Base-by-base conservation (phyloP, 2,113 vertebrate species). In the Solea senegalensis region DNA sequence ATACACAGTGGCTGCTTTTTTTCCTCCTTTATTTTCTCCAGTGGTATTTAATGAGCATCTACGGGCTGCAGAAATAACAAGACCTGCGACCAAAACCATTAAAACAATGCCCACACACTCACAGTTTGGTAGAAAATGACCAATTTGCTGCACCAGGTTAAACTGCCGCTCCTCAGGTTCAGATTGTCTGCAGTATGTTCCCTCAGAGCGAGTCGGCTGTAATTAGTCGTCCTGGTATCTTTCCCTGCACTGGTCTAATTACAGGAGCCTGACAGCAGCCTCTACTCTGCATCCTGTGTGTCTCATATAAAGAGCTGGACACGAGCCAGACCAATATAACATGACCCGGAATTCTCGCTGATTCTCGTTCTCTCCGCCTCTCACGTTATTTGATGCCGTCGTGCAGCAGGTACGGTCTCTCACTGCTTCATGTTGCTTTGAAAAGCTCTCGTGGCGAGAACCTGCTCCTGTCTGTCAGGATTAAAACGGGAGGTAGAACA, bases 351-450 rank as follows among this genome's bases (percentile, higher is more conserved):
- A 50, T 49, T 49, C 58, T 40, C 46, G 0, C 9, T 12, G 43
- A 62, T 59, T 53, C 70, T 9, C 67, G 65, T 10, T 84, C 74
- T 80, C 74, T 82, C 82, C 75, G 67, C 21, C 34, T 34, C 34
- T 80, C 81, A 78, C 65, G 77, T 81, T 85, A 83, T 70, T 78
- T 56, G 3, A 69, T 59, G 21, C 69, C 75, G 76, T 74, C 76
- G 44, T 80, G 79, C 81, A 83, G 62, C 53, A 53, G 48, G 3
- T 16, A 46, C 11, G 3, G 15, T 16, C 14, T 48, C 45, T 34
- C n/a, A 7, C n/a, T 21, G 13, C 0, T 9, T 16, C 21, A 1
- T 43, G 10, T 27, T 39, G 2, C 1, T 34, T 10, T 45, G 10
- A 41, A 58, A 59, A 62, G 4, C 28, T 65, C 49, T 54, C n/a